Base-by-base conservation (phyloP, 2,797 vertebrate genomes). In the Phrynocephalus guinanensis region DNA sequence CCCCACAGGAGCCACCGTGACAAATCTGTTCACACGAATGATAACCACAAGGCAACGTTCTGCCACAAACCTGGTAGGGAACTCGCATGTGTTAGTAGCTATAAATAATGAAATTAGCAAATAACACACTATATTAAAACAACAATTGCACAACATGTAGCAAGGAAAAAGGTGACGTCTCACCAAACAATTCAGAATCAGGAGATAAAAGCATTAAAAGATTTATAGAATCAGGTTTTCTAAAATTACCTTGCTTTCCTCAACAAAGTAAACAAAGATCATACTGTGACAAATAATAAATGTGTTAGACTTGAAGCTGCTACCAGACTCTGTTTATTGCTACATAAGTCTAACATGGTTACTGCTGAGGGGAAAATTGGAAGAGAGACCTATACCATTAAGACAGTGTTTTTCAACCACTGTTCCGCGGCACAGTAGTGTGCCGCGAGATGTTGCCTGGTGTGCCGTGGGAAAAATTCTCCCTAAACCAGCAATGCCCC, bases 11-110 rank as follows among this genome's bases (percentile, higher is more conserved):
- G 63, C 97, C 98, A 2, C 95, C 88, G 26, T 99, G 98, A 95
- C 99, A 99, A 86, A 97, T 90, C 16, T 93, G 93, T 88, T 99
- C 98, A 96, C 99, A 99, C 5, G 97, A 98, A 91, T 99, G 99
- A 95, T 98, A 98, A 8, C 98, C 97, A 95, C 99, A 99, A 20
- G 97, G 95, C 84, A 99, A 96, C 1, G 87, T 94, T 71, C 95
- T 95, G 0, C 98, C 96, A 91, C 99, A 99, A 20, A 97, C 96
- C 99, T 98, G 96, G 80, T 91, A 86, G 89, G 89, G 71, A 86
- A 38, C 52, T 13, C 52, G 87, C 5, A 88, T 82, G 83, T 15
- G 86, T 63, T n/a, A 91, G 84, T 7, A 70, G 80, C 33, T 6
- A 67, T 24, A 92, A 88, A 8, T 1, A 28, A 91, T 79, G 9